Evolutionary conservation across 2,797 vertebrate genomes (phyloP).

Genomic region (Enteromius anoplus): DNA sequence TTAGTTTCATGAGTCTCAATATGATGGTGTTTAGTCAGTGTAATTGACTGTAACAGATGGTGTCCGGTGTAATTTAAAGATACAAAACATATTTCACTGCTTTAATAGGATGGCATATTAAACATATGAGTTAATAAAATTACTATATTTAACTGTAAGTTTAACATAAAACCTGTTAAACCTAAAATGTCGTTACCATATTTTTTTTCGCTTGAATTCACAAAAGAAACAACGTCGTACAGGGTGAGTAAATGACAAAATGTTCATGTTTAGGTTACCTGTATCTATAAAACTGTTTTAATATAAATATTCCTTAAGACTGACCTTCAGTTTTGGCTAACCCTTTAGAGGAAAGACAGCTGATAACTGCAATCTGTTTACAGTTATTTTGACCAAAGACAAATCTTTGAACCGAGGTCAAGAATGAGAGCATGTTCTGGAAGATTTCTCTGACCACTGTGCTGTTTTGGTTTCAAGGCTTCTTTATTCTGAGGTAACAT

Average conservation of each 20-base stretch:
- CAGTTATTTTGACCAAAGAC: conserved; percentile 17
- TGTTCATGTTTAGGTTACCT: background rate
- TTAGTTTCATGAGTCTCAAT: too few relatives aligned
- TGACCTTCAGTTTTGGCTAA: background rate
- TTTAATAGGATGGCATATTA: too few relatives aligned
- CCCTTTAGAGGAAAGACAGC: background rate
- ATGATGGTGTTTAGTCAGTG: too few relatives aligned
- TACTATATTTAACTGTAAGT: too few relatives aligned
- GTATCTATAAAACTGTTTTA: background rate
- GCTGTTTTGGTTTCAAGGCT: background rate
- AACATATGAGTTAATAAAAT: too few relatives aligned
- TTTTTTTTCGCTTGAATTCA: background rate
- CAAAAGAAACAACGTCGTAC: background rate
- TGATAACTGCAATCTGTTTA: background rate
- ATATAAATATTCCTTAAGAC: background rate
- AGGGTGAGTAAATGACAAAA: background rate
- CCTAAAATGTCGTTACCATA: too few relatives aligned
- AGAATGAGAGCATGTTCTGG: background rate
- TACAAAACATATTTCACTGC: too few relatives aligned
- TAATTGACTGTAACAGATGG: too few relatives aligned
- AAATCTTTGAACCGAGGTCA: conserved; percentile 9
- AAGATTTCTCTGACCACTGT: conserved; percentile 10
- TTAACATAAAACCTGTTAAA: too few relatives aligned
- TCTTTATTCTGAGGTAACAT: conserved; percentile 21
- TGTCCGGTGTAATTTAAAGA: too few relatives aligned